Evolutionary conservation across 2,113 vertebrate genomes (phyloP).

Genomic region (Megatriorchis doriae): DNA sequence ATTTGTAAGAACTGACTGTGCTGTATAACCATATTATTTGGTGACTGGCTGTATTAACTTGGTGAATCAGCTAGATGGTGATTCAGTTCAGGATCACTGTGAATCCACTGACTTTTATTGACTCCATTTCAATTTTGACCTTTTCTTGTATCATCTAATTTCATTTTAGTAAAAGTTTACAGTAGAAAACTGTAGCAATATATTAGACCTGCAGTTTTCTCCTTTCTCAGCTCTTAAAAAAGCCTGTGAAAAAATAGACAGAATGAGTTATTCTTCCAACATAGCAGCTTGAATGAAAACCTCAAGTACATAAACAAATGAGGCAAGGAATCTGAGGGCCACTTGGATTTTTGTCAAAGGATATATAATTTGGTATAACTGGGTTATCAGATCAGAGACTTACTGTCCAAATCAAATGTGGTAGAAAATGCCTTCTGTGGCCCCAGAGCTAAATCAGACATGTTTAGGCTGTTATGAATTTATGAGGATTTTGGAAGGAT

Average conservation of each 20-base stretch:
- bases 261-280: not conserved
- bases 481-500: not conserved
- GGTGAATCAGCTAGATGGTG: not conserved
- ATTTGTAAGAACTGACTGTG: not conserved
- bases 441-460: not conserved
- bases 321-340: not conserved
- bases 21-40: not conserved
- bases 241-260: not conserved
- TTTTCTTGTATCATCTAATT: not conserved
- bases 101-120: slow-evolving; percentile 12
- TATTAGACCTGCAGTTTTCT: not conserved
- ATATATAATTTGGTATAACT: not conserved
- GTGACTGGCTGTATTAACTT: not conserved
- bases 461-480: not conserved
- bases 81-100: not conserved
- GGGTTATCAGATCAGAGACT: not conserved
- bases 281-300: not conserved
- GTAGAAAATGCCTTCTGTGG: not conserved
- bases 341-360: not conserved
- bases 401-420: not conserved
- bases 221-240: not conserved
- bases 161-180: not conserved
- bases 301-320: not conserved
- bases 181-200: not conserved
- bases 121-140: not conserved